Conservation (phyloP, 2,888 invertebrate genomes). For the Omphaloscelis lunosa region DNA sequence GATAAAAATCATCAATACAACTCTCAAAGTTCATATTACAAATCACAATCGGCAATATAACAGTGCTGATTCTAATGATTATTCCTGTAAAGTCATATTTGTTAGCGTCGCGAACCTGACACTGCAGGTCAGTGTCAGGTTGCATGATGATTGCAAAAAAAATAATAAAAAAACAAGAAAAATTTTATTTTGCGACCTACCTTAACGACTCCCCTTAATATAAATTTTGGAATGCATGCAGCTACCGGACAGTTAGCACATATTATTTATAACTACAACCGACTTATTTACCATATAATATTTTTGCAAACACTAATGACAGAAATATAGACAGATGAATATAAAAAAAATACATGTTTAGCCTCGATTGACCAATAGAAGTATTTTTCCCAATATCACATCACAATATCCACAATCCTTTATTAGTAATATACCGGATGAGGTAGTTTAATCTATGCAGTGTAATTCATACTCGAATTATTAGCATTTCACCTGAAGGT, state of each 20-base stretch:
- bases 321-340: no score
- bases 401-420: background rate
- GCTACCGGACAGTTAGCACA: background rate
- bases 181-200: no score
- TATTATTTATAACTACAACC: background rate
- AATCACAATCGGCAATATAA: no score
- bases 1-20: no score
- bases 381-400: background rate
- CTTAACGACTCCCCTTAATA: background rate
- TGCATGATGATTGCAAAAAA: no score
- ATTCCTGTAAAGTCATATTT: no score
- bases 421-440: constrained; percentile 2
- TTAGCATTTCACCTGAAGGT: background rate
- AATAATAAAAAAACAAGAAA: no score
- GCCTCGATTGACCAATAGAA: background rate
- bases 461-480: background rate
- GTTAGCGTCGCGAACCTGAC: no score
- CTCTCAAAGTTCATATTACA: no score
- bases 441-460: background rate
- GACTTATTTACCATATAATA: background rate
- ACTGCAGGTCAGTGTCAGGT: no score
- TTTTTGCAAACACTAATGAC: background rate
- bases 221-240: background rate
- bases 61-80: no score
- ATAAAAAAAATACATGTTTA: background rate